phyloP scores from a whole-genome alignment of 1,140 invertebrate genomes.

The Zaprionus africanus region DNA sequence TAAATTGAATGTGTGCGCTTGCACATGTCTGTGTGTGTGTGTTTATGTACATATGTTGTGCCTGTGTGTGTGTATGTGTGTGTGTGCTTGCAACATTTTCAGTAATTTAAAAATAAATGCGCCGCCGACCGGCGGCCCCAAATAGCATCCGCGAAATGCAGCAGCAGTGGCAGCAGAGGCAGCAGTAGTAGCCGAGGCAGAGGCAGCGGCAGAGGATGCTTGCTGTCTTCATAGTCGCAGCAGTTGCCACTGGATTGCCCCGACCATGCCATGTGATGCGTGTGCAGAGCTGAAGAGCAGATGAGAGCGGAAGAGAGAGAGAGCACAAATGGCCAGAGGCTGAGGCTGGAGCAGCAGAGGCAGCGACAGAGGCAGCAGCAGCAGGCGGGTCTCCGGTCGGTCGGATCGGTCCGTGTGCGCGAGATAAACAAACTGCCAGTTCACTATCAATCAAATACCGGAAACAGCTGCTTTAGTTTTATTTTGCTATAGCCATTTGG shows the following conservation, averaged over 20 bases:
- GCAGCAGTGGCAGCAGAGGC: constrained; percentile 28
- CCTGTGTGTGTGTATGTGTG: constrained; percentile 32
- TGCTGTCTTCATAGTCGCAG: constrained; percentile 4
- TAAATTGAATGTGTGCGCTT: constrained; percentile 65
- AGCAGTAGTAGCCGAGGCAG: not conserved
- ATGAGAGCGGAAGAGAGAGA: constrained; percentile 5
- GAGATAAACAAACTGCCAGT: constrained; percentile 84
- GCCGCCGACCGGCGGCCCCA: constrained; percentile 74
- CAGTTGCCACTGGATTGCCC: constrained; percentile 36
- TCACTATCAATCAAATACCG: constrained; percentile 84
- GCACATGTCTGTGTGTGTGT: constrained; percentile 15
- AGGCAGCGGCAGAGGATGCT: not conserved
- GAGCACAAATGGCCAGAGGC: constrained; percentile 24
- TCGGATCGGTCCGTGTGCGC: constrained; percentile 56
- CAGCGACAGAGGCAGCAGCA: constrained; percentile 23
- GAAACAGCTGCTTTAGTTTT: constrained; percentile 84
- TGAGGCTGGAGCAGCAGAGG: constrained; percentile 20
- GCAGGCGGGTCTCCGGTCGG: constrained; percentile 50
- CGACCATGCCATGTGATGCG: constrained; percentile 44
- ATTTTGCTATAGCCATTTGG: constrained; percentile 82
- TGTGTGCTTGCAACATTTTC: constrained; percentile 79
- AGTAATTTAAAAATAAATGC: constrained; percentile 83
- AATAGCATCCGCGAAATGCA: constrained; percentile 81
- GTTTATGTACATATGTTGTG: constrained; percentile 30
- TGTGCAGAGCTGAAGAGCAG: constrained; percentile 32